A percentile compares a stretch with the other conserved stretches of the same genome.
Conservation (phyloP, 2,888 invertebrate genomes). For the Cyclophora punctaria region DNA sequence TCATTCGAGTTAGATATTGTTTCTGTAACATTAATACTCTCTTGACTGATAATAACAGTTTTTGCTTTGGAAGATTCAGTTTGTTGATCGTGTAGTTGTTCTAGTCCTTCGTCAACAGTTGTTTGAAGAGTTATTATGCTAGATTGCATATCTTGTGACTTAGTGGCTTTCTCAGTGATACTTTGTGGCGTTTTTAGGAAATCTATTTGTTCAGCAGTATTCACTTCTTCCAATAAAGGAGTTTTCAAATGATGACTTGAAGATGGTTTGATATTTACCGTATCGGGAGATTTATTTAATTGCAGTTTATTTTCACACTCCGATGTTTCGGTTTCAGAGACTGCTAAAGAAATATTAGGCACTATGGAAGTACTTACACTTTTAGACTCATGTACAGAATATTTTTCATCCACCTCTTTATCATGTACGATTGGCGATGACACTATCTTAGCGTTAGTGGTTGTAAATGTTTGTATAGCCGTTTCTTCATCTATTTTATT, state of each 20-base stretch:
- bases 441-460: conserved; percentile 78
- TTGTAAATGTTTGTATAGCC: conserved; percentile 67
- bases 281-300: conserved; percentile 35
- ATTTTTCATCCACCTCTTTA: conserved; percentile 69
- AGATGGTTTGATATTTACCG: conserved; percentile 31
- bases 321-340: conserved; percentile 76
- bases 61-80: conserved; percentile 69
- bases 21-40: conserved; percentile 78
- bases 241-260: conserved; percentile 57
- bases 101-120: conserved; percentile 67
- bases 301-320: conserved; percentile 79
- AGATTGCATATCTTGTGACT: conserved; percentile 49
- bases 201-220: conserved; percentile 53
- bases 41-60: conserved; percentile 69
- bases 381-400: conserved; percentile 36
- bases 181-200: conserved; percentile 29
- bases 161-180: conserved; percentile 37
- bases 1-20: conserved; percentile 66
- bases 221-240: conserved; percentile 57
- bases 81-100: conserved; percentile 71
- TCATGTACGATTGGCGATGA: conserved; percentile 78
- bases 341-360: conserved; percentile 76
- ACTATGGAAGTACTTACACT: conserved; percentile 64
- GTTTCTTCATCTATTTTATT: conserved; percentile 60
- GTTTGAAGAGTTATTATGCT: conserved; percentile 57